Conservation (phyloP, 37 sponge, comb jelly and placozoan genomes). For the Amphimedon queenslandica region DNA sequence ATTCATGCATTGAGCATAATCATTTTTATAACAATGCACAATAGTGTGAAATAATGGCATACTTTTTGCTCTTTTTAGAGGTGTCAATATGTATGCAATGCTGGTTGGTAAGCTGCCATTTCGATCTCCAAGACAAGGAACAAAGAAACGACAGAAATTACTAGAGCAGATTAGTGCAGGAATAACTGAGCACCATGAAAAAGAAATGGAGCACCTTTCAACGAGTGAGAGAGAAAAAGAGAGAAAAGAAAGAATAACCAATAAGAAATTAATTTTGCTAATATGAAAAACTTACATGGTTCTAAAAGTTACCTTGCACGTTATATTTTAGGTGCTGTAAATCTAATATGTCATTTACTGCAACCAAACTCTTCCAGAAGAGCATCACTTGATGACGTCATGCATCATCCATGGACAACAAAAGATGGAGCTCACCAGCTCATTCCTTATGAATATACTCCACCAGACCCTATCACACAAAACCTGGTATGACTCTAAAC, state of each 20-base stretch:
- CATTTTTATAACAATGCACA: no score
- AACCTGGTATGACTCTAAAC: constrained; percentile 31
- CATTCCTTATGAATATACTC: constrained; percentile 63
- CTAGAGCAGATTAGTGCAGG: constrained; percentile 90
- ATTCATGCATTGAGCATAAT: constrained; percentile 1
- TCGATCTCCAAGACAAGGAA: constrained; percentile 83
- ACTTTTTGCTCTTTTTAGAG: constrained; percentile 35
- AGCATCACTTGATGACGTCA: constrained; percentile 62
- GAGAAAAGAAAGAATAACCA: no score
- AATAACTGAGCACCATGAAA: constrained; percentile 66
- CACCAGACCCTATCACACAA: constrained; percentile 53
- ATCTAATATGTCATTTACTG: constrained; percentile 51
- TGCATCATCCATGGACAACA: constrained; percentile 95
- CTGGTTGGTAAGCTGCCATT: constrained; percentile 93
- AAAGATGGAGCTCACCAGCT: constrained; percentile 81
- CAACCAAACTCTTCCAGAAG: constrained; percentile 78
- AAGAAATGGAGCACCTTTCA: constrained; percentile 78
- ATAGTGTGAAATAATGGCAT: no score
- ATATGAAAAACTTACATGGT: background rate
- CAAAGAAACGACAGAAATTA: constrained; percentile 82
- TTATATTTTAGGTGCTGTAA: constrained; percentile 1
- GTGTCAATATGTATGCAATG: constrained; percentile 99
- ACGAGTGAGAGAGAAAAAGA: constrained; percentile 37
- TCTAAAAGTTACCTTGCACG: background rate
- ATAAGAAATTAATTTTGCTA: no score